Conservation (phyloP, 2,888 invertebrate species). For the Amblyteles armatorius region DNA sequence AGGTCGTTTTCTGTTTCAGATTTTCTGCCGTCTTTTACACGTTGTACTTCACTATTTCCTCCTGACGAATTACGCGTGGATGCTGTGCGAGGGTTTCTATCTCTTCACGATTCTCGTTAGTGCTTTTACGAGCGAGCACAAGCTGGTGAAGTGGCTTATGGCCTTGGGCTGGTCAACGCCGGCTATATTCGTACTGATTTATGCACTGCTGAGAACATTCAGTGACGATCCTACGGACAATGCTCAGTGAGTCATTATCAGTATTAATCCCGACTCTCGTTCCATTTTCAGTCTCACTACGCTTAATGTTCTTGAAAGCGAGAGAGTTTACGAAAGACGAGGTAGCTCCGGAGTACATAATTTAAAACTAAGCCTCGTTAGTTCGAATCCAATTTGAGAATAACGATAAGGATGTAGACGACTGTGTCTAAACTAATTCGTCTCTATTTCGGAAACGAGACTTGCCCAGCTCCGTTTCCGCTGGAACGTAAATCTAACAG, state of each 20-base stretch:
- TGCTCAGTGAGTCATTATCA: slow-evolving; percentile 86
- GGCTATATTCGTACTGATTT: slow-evolving; percentile 88
- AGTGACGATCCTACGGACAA: slow-evolving; percentile 85
- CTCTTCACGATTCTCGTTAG: slow-evolving; percentile 96
- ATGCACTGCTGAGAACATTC: slow-evolving; percentile 88
- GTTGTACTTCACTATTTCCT: slow-evolving; percentile 94
- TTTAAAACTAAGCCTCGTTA: background rate
- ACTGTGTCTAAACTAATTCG: slow-evolving; percentile 23
- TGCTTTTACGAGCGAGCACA: slow-evolving; percentile 95
- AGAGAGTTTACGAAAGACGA: background rate
- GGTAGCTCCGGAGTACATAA: background rate
- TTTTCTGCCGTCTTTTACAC: slow-evolving; percentile 93
- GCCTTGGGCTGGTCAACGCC: slow-evolving; percentile 95
- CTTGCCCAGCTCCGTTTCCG: background rate
- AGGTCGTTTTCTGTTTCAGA: slow-evolving; percentile 85
- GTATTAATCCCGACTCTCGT: background rate
- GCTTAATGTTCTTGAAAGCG: background rate
- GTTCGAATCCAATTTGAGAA: slow-evolving; percentile 21
- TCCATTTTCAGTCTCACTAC: background rate
- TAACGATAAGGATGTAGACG: slow-evolving; percentile 8
- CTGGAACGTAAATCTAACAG: background rate
- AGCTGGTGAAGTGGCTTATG: slow-evolving; percentile 93
- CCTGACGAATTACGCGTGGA: slow-evolving; percentile 97
- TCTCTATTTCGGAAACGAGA: background rate
- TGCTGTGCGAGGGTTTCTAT: slow-evolving; percentile 97